Percentiles rank a stretch among this genome's conserved stretches.
Conservation (phyloP, 2,888 invertebrate species). For the Perithous albicinctus region DNA sequence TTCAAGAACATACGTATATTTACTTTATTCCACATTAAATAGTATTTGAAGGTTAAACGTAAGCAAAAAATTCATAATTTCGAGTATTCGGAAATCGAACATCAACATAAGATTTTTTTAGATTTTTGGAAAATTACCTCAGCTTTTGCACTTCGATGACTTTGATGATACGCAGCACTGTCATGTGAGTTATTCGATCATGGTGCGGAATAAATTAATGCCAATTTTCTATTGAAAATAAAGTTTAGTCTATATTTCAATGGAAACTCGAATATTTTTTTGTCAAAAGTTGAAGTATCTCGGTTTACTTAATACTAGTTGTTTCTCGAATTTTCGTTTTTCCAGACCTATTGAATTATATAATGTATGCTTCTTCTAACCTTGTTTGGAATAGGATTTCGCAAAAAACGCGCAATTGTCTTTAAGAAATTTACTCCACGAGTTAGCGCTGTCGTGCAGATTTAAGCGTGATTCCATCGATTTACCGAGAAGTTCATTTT, state of each 20-base stretch:
- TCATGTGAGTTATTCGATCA: constrained; percentile 16
- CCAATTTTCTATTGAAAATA: constrained; percentile 11
- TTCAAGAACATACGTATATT: too few relatives aligned
- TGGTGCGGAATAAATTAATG: constrained; percentile 28
- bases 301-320: constrained; percentile 17
- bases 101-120: too few relatives aligned
- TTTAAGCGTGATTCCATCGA: too few relatives aligned
- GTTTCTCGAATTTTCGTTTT: constrained; percentile 6
- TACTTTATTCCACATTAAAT: too few relatives aligned
- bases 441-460: constrained; percentile 25
- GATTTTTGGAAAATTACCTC: too few relatives aligned
- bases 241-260: constrained; percentile 6
- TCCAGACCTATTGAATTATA: constrained; percentile 27
- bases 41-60: too few relatives aligned
- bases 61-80: too few relatives aligned
- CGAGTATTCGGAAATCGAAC: too few relatives aligned
- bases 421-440: constrained; percentile 26
- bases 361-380: constrained; percentile 10
- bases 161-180: too few relatives aligned
- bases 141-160: constrained; percentile 10
- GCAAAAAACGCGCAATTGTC: constrained; percentile 17
- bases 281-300: constrained; percentile 22
- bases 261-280: constrained; percentile 19
- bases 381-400: constrained; percentile 15
- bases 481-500: too few relatives aligned